Conservation (phyloP, 1,140 invertebrate genomes). For the Drosophila sp. region DNA sequence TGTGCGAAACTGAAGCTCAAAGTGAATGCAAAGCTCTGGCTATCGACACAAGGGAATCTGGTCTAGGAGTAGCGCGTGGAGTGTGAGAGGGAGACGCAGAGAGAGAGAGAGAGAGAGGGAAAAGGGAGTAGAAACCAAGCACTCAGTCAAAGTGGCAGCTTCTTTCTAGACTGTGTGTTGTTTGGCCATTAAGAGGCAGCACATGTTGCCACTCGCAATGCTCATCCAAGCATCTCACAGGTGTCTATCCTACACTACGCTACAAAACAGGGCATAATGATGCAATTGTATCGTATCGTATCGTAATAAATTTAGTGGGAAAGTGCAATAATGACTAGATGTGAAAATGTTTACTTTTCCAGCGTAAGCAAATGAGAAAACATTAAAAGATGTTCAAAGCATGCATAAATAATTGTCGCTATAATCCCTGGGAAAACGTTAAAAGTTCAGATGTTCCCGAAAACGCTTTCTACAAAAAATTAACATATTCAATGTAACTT, state of each 20-base stretch:
- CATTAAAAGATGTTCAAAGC: constrained; percentile 35
- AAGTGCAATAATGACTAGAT: constrained; percentile 39
- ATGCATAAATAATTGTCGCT: constrained; percentile 48
- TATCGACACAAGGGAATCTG: constrained; percentile 5
- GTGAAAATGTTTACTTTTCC: constrained; percentile 5
- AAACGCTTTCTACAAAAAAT: neutral
- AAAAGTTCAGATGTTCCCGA: neutral
- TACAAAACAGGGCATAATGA: neutral
- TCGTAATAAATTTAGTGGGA: constrained; percentile 30
- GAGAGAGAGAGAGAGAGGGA: no score
- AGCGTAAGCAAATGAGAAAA: constrained; percentile 15
- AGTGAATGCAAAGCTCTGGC: constrained; percentile 10
- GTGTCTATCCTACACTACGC: neutral
- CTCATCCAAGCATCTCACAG: neutral
- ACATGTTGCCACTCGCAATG: constrained; percentile 42
- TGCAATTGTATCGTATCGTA: constrained; percentile 14
- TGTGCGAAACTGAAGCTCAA: constrained; percentile 38
- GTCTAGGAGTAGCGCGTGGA: neutral
- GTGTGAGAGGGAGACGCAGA: neutral
- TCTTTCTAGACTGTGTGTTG: constrained; percentile 35
- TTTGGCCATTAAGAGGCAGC: constrained; percentile 70
- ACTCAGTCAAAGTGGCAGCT: constrained; percentile 69
- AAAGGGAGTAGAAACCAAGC: constrained; percentile 10
- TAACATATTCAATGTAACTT: neutral
- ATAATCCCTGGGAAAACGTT: constrained; percentile 14